phyloP scores from a whole-genome alignment of 2,797 vertebrate genomes.

The Pseudopleuronectes americanus region DNA sequence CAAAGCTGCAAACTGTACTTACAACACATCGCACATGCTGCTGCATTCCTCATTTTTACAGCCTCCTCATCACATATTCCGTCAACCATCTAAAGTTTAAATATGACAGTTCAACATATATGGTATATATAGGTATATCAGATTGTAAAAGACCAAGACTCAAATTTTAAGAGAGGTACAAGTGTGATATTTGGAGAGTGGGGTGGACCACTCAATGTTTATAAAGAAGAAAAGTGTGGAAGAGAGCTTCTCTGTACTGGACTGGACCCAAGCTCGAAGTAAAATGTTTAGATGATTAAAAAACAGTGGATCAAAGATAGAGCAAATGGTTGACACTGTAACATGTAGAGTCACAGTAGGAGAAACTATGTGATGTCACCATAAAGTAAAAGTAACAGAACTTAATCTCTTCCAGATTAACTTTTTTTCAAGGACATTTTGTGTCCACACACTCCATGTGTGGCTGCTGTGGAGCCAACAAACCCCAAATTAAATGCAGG shows the following conservation, averaged over 20 bases:
- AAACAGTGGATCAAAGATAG: background rate
- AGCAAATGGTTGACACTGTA: background rate
- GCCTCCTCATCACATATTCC: background rate
- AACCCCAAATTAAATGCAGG: conserved; percentile 50
- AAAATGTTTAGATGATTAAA: background rate
- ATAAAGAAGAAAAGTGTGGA: too few relatives aligned
- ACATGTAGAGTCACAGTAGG: background rate
- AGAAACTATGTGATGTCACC: background rate
- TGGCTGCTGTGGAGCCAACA: background rate
- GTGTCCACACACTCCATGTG: background rate
- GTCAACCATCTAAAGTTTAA: background rate
- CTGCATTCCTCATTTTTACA: too few relatives aligned
- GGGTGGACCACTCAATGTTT: background rate
- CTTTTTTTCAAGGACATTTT: background rate
- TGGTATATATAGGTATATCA: too few relatives aligned
- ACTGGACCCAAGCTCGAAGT: conserved; percentile 4
- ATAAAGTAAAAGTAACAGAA: conserved; percentile 2
- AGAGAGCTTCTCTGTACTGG: background rate
- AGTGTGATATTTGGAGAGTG: background rate
- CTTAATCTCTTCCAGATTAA: conserved; percentile 15
- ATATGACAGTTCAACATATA: background rate
- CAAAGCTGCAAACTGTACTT: too few relatives aligned
- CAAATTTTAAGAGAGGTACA: background rate
- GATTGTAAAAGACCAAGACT: too few relatives aligned
- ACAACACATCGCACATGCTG: too few relatives aligned